Percentiles rank a stretch among this genome's conserved stretches.
Conservation (phyloP, 2,113 vertebrate species). For the Polyodon spathula region DNA sequence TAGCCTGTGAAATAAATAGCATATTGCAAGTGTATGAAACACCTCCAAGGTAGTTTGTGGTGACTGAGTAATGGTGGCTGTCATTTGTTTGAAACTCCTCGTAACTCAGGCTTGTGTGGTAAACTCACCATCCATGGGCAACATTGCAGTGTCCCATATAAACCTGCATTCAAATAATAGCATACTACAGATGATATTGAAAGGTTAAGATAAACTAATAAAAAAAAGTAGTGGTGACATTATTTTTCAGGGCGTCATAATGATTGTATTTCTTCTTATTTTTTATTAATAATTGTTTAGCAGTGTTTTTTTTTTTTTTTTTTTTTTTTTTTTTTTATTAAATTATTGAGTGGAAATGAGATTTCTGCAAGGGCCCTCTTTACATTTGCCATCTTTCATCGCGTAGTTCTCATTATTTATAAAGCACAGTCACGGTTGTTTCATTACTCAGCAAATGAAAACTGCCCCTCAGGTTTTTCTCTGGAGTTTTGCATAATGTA, state of each 20-base stretch:
- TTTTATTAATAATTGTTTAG: constrained; percentile 4
- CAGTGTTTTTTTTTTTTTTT: constrained; percentile 5
- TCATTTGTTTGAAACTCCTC: constrained; percentile 37
- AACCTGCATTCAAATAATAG: not conserved
- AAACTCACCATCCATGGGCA: not conserved
- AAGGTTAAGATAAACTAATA: not conserved
- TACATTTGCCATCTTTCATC: constrained; percentile 4
- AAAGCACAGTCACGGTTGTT: not conserved
- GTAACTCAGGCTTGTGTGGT: constrained; percentile 8
- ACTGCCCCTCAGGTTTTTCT: not conserved
- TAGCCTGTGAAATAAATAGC: constrained; percentile 39
- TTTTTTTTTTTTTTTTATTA: no score
- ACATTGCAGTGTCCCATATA: not conserved
- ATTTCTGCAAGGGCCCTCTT: not conserved
- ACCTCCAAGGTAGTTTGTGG: constrained; percentile 22
- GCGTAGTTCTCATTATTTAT: constrained; percentile 11
- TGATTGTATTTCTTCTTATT: not conserved
- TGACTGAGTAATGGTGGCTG: constrained; percentile 32
- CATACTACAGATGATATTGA: not conserved
- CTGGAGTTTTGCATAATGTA: not conserved
- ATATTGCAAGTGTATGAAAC: constrained; percentile 30
- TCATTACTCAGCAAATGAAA: not conserved
- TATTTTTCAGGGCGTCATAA: not conserved
- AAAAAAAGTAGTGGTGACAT: not conserved
- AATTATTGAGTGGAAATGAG: constrained; percentile 2